phyloP scores from a whole-genome alignment of 2,888 invertebrate species.

The Neoaliturus tenellus region DNA sequence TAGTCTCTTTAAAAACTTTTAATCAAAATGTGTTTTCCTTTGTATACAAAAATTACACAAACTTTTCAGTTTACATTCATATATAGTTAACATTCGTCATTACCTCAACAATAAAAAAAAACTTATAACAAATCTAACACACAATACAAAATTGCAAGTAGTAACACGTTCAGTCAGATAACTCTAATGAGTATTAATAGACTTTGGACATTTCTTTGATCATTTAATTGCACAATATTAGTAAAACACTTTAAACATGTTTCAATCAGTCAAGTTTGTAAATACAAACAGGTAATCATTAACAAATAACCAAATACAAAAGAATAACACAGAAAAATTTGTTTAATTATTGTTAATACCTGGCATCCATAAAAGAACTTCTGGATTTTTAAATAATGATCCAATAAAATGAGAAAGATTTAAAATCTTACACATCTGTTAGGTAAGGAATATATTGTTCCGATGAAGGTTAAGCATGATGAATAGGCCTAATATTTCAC shows the following conservation, averaged over 20 bases:
- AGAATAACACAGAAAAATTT: no score
- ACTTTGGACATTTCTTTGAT: conserved; percentile 16
- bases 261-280: background rate
- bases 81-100: background rate
- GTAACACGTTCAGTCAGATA: background rate
- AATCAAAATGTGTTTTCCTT: background rate
- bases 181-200: conserved; percentile 3
- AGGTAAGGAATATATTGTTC: no score
- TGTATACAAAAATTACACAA: background rate
- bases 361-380: no score
- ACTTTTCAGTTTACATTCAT: background rate
- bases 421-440: no score
- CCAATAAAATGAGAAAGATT: no score
- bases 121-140: background rate
- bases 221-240: conserved; percentile 21
- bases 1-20: background rate
- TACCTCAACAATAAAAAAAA: background rate
- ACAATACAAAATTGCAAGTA: background rate
- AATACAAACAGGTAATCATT: no score
- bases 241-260: no score
- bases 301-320: no score
- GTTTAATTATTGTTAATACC: no score
- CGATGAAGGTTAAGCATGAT: no score
- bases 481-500: no score
- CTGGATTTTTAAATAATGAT: no score